phyloP scores from a whole-genome alignment of 2,888 invertebrate species.

The Troides aeacus region DNA sequence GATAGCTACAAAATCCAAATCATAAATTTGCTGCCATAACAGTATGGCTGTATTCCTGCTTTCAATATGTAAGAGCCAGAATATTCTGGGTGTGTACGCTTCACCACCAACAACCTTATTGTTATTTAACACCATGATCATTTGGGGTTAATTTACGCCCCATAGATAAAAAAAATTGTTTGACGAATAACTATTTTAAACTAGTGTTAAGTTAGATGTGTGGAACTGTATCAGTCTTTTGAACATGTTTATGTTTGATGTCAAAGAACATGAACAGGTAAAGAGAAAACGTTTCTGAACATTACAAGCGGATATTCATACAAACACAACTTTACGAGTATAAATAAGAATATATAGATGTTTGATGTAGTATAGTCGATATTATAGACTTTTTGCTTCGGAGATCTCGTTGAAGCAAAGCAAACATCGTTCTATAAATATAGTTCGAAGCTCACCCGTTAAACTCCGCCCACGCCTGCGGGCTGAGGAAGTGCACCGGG shows the following conservation, averaged over 20 bases:
- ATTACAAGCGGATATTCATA: not conserved
- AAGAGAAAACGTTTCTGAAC: not conserved
- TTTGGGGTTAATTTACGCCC: too few species aligned
- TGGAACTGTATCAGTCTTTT: too few species aligned
- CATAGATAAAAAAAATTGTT: too few species aligned
- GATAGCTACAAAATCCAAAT: too few species aligned
- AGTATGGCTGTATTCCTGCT: too few species aligned
- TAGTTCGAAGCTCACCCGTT: slow-evolving; percentile 52
- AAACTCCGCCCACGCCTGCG: slow-evolving; percentile 68
- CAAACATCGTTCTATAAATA: slow-evolving; percentile 7
- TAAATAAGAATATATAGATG: not conserved
- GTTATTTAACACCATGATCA: too few species aligned
- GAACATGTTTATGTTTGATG: not conserved
- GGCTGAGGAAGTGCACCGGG: slow-evolving; percentile 64
- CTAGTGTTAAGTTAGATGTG: too few species aligned
- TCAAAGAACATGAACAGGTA: not conserved
- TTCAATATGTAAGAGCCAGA: too few species aligned
- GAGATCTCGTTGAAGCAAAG: slow-evolving; percentile 12
- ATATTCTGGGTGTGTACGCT: too few species aligned
- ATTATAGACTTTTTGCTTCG: slow-evolving; percentile 4
- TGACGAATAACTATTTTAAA: too few species aligned
- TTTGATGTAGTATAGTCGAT: not conserved
- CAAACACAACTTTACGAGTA: not conserved
- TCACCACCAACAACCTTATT: too few species aligned
- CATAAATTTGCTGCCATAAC: too few species aligned